phyloP scores from a whole-genome alignment of 2,113 vertebrate species.

The Erinaceus europaeus region DNA sequence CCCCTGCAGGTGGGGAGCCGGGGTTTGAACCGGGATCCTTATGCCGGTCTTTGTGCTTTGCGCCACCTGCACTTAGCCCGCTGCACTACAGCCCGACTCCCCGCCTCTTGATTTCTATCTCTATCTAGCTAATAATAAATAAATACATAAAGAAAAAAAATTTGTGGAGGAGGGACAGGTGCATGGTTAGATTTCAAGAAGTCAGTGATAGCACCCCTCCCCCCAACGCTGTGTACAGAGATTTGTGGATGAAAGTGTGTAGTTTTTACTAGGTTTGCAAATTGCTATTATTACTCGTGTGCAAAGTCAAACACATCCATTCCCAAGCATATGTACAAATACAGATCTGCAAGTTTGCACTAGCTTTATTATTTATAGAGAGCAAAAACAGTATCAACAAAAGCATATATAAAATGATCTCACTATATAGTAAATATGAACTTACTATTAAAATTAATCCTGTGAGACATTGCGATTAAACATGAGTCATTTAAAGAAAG shows the following conservation, averaged over 20 bases:
- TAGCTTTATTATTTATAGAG: background rate
- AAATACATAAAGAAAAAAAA: too few relatives aligned
- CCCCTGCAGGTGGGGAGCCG: too few relatives aligned
- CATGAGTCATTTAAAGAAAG: constrained; percentile 22
- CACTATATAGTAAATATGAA: background rate
- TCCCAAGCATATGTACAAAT: background rate
- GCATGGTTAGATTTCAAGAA: background rate
- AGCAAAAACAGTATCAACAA: background rate
- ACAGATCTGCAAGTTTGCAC: background rate
- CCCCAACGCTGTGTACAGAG: background rate
- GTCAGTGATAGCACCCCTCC: too few relatives aligned
- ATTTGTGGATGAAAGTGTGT: background rate
- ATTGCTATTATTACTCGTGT: background rate
- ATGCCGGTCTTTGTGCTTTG: too few relatives aligned
- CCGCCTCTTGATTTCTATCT: too few relatives aligned
- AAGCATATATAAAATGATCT: background rate
- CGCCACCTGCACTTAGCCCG: too few relatives aligned
- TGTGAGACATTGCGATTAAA: background rate
- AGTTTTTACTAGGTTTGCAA: background rate
- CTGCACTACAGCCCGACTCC: too few relatives aligned
- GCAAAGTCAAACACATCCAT: background rate
- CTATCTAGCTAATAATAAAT: too few relatives aligned
- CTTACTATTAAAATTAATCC: constrained; percentile 8
- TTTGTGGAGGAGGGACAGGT: too few relatives aligned
- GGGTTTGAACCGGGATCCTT: too few relatives aligned